A percentile compares a stretch with the other conserved stretches of the same genome.
phyloP scores from a whole-genome alignment of 2,797 vertebrate species.

The Gorsachius magnificus region DNA sequence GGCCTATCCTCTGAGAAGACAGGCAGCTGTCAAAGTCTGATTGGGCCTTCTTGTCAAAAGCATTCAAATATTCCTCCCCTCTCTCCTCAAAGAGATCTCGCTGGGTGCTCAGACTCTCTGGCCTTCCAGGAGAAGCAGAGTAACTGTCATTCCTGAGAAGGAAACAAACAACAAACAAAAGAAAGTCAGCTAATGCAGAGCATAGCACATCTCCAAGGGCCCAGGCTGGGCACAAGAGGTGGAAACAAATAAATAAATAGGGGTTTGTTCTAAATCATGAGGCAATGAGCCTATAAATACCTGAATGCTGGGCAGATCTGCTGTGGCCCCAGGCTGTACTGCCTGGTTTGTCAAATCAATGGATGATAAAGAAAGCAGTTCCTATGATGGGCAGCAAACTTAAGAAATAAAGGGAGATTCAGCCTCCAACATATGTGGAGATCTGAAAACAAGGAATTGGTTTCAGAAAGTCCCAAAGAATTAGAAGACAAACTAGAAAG shows the following conservation, averaged over 20 bases:
- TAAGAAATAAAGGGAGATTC: background rate
- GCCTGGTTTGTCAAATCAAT: background rate
- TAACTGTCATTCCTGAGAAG: constrained; percentile 84
- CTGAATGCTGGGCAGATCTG: background rate
- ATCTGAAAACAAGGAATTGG: background rate
- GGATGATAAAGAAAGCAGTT: background rate
- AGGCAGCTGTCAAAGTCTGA: constrained; percentile 77
- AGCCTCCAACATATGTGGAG: background rate
- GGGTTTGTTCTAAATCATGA: constrained; percentile 14
- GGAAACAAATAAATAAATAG: constrained; percentile 11
- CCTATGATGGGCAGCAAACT: background rate
- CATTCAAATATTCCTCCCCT: constrained; percentile 82
- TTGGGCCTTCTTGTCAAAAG: constrained; percentile 80
- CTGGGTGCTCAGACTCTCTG: constrained; percentile 71
- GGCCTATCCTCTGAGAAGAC: constrained; percentile 75
- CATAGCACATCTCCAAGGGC: constrained; percentile 43
- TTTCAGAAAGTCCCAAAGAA: background rate
- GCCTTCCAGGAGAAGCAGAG: constrained; percentile 72
- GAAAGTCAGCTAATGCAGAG: constrained; percentile 35
- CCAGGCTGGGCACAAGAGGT: constrained; percentile 22
- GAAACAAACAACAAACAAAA: constrained; percentile 32
- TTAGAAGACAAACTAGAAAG: background rate
- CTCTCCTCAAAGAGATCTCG: constrained; percentile 88
- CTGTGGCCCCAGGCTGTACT: background rate
- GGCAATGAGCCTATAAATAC: background rate